Evolutionary conservation across 2,797 vertebrate species (phyloP).

Genomic region (Odontamblyopus rebecca): DNA sequence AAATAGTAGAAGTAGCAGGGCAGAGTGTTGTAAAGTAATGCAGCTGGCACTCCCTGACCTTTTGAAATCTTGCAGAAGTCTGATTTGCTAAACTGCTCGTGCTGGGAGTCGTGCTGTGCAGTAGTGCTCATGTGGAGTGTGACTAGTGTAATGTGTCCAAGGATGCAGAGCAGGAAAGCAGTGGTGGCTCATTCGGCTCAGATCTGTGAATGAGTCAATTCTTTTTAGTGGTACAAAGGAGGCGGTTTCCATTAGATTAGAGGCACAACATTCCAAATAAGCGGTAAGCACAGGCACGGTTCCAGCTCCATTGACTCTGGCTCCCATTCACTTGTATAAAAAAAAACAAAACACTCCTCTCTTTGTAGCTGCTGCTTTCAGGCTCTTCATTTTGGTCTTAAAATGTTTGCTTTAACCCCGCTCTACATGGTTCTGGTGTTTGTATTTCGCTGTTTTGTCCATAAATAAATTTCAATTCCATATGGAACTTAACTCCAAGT

Average conservation of each 20-base stretch:
- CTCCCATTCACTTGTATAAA: too few relatives aligned
- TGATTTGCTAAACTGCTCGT: constrained; percentile 57
- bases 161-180: constrained; percentile 22
- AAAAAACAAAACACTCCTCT: too few relatives aligned
- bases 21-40: constrained; percentile 25
- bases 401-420: too few relatives aligned
- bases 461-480: too few relatives aligned
- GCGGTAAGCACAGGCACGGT: too few relatives aligned
- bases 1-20: neutral
- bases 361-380: too few relatives aligned
- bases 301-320: too few relatives aligned
- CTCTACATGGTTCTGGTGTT: too few relatives aligned
- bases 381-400: too few relatives aligned
- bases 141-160: constrained; percentile 26
- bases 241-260: neutral
- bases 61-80: constrained; percentile 59
- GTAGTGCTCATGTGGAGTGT: constrained; percentile 36
- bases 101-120: constrained; percentile 48
- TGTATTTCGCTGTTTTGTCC: too few relatives aligned
- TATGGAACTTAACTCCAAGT: too few relatives aligned
- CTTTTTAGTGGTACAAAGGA: neutral
- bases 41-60: constrained; percentile 60
- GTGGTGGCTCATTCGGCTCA: neutral
- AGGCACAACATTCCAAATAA: too few relatives aligned
- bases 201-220: neutral